Base-by-base conservation (phyloP, 2,797 vertebrate genomes). In the Sparus aurata region DNA sequence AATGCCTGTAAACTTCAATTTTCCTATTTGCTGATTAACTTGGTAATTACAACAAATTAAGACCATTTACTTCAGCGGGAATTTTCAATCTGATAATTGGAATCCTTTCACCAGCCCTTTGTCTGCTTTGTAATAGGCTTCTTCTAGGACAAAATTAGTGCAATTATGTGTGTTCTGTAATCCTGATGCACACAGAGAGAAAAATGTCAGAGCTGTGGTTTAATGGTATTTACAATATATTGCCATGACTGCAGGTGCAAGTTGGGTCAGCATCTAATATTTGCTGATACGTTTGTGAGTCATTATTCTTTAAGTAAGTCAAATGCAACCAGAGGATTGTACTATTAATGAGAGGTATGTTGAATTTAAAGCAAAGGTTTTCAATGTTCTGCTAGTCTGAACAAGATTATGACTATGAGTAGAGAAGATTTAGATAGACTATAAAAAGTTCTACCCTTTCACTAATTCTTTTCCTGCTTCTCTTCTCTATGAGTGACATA, bases 1-100 rank as follows among this genome's bases (percentile, higher is more conserved):
- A 76, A 70, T 85, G 86, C 84, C 85, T 83, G 78, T 82, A 86
- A 84, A 84, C 83, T 84, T 85, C 84, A 80, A 85, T 84, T 64
- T 73, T 87, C 59, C 52, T 84, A 84, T 84, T 79, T 88, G 80
- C 79, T 86, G 84, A 90, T 92, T 86, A 93, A 89, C 89, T 91
- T 86, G 41, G 83, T 87, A 93, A 94, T 92, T 87, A 91, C 87
- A 88, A 91, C 85, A 90, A 94, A 93, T 94, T 87, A 92, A 91
- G 87, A 85, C 63, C 52, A 86, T 87, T 92, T 91, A 89, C 83
- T 89, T 71, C 79, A 90, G 83, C 61, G 23, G 88, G 67, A 12
- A 46, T 85, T 91, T 91, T 87, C 86, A 87, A 75, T 88, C 80
- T 81, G 86, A 87, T 91, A 92, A 91, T 87, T 88, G 83, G 79